A percentile compares a stretch with the other conserved stretches of the same genome.
These are phyloP conservation scores for Euspilapteryx auroguttella DNA, from an alignment of 2,888 invertebrate genomes.

Conservation along the genomic window DNA sequence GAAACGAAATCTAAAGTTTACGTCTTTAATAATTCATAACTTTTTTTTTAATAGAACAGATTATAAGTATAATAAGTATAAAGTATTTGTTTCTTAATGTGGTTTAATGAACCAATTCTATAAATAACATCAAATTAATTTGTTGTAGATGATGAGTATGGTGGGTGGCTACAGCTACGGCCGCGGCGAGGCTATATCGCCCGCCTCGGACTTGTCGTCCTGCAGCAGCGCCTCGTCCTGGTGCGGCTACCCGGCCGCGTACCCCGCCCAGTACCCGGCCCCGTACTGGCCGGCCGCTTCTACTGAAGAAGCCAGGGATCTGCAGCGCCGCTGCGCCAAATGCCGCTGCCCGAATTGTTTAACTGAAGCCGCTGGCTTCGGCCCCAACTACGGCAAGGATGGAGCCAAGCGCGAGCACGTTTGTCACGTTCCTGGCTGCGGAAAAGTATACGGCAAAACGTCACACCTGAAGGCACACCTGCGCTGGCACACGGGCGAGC, in stretches of 20 bases:
- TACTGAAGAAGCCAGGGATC: slow-evolving; percentile 48
- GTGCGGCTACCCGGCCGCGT: slow-evolving; percentile 26
- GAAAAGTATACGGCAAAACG: slow-evolving; percentile 88
- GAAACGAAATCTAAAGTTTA: no score
- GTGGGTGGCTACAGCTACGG: slow-evolving; percentile 43
- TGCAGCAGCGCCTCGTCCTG: slow-evolving; percentile 47
- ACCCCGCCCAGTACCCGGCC: slow-evolving; percentile 49
- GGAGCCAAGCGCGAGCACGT: slow-evolving; percentile 80
- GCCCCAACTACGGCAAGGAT: slow-evolving; percentile 72
- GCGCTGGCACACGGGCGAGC: slow-evolving; percentile 91
- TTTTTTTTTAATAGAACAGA: no score
- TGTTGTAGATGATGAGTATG: slow-evolving; percentile 49
- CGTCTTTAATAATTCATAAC: no score
- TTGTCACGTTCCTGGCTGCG: slow-evolving; percentile 87
- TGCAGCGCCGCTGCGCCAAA: slow-evolving; percentile 72
- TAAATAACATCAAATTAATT: background rate
- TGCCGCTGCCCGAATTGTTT: slow-evolving; percentile 83
- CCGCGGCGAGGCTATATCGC: slow-evolving; percentile 54
- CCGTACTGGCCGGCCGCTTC: slow-evolving; percentile 42
- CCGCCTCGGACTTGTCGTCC: slow-evolving; percentile 41
- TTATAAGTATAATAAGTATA: no score
- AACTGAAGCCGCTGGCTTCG: slow-evolving; percentile 76
- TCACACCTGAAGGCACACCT: slow-evolving; percentile 92
- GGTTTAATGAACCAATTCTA: no score
- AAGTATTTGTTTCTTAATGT: no score